phyloP scores from a whole-genome alignment of 2,888 invertebrate species.

The Isoperla grammatica region DNA sequence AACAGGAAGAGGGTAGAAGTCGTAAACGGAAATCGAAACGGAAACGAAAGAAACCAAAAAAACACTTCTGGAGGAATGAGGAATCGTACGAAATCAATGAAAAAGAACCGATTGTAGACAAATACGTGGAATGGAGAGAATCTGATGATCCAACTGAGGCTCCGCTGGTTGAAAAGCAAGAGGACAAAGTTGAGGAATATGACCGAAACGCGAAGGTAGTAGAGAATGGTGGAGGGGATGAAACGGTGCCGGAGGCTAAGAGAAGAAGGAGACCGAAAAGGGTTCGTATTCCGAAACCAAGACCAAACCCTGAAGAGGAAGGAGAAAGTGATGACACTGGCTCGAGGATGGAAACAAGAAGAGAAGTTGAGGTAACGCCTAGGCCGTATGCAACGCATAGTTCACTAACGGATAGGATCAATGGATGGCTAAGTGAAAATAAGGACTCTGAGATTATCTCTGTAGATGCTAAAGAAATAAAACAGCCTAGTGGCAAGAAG shows the following conservation, averaged over 20 bases:
- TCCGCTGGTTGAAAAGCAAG: not conserved
- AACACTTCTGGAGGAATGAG: not conserved
- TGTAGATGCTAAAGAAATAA: no score
- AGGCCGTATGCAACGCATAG: no score
- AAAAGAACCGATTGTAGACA: not conserved
- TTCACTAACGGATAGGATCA: no score
- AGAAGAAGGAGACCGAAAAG: not conserved
- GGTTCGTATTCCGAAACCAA: no score
- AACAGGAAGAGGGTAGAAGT: not conserved
- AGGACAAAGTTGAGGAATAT: not conserved
- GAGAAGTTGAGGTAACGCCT: no score
- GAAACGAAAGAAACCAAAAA: not conserved
- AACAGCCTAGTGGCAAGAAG: no score
- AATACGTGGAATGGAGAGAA: not conserved
- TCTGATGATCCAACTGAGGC: not conserved
- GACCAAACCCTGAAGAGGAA: no score
- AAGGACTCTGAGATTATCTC: no score
- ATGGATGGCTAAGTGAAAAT: no score
- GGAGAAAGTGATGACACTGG: no score
- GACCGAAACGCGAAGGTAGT: no score
- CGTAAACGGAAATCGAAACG: not conserved
- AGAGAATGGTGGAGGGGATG: not conserved
- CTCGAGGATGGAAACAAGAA: no score
- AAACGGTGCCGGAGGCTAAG: not conserved
- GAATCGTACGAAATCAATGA: not conserved